Evolutionary conservation across 2,888 invertebrate species (phyloP).

Genomic region (Oscheius sp.): DNA sequence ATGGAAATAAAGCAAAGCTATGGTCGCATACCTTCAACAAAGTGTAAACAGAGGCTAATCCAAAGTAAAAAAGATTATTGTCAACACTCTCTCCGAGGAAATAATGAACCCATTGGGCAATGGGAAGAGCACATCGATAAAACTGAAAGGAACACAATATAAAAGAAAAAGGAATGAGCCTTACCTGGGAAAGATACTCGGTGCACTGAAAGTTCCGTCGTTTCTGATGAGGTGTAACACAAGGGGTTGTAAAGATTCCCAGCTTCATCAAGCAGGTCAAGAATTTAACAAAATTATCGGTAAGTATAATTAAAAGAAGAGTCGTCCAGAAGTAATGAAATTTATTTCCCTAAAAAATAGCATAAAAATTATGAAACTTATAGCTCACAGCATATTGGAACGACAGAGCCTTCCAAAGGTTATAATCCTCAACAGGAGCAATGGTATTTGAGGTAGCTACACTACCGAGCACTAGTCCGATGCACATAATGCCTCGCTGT

Average conservation of each 20-base stretch:
- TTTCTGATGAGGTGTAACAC: constrained; percentile 13
- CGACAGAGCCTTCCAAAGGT: constrained; percentile 1
- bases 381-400: constrained; percentile 16
- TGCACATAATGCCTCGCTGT: neutral
- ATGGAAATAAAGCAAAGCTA: neutral
- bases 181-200: constrained; percentile 36
- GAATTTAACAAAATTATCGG: constrained; percentile 21
- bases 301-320: constrained; percentile 5
- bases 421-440: constrained; percentile 16
- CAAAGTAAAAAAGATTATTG: too few relatives aligned
- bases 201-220: constrained; percentile 33
- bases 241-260: neutral
- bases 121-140: constrained; percentile 7
- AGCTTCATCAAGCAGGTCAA: constrained; percentile 7
- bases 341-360: constrained; percentile 4
- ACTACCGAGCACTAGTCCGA: neutral
- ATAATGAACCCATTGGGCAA: constrained; percentile 13
- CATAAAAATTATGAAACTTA: neutral
- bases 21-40: neutral
- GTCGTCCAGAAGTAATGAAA: constrained; percentile 8
- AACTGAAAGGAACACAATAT: constrained; percentile 4
- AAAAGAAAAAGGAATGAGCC: neutral
- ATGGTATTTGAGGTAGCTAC: neutral
- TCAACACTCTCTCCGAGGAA: constrained; percentile 21
- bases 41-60: neutral